Evolutionary conservation across 2,113 vertebrate species (phyloP).

Genomic region (Lanius collurio): DNA sequence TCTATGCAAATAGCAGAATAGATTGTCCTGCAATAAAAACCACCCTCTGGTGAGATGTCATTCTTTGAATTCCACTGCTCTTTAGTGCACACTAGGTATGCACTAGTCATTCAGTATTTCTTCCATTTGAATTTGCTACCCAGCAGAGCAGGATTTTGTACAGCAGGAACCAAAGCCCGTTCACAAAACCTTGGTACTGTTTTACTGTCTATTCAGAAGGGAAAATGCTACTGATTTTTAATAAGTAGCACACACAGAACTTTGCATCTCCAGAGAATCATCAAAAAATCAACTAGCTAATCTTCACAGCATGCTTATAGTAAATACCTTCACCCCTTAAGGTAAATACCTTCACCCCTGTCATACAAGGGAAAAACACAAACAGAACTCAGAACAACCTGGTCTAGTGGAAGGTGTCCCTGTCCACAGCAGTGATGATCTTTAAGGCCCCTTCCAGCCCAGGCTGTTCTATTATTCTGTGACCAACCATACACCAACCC

Average conservation of each 20-base stretch:
- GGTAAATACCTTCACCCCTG: not conserved
- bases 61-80: not conserved
- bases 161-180: not conserved
- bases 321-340: not conserved
- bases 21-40: constrained; percentile 82
- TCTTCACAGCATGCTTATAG: not conserved
- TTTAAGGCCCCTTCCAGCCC: not conserved
- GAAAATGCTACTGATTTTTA: not conserved
- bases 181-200: not conserved
- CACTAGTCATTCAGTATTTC: not conserved
- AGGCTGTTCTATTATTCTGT: not conserved
- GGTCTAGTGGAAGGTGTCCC: not conserved
- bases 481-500: not conserved
- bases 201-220: not conserved
- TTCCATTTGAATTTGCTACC: not conserved
- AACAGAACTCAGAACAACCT: not conserved
- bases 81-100: not conserved
- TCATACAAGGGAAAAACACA: not conserved
- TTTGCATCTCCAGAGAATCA: not conserved
- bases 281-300: not conserved
- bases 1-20: constrained; percentile 93
- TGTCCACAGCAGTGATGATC: not conserved
- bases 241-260: not conserved
- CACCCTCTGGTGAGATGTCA: not conserved
- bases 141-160: not conserved